Percentiles rank a stretch among this genome's conserved stretches.
phyloP scores from a whole-genome alignment of 2,888 invertebrate genomes.

The Eubasilissa splendida region DNA sequence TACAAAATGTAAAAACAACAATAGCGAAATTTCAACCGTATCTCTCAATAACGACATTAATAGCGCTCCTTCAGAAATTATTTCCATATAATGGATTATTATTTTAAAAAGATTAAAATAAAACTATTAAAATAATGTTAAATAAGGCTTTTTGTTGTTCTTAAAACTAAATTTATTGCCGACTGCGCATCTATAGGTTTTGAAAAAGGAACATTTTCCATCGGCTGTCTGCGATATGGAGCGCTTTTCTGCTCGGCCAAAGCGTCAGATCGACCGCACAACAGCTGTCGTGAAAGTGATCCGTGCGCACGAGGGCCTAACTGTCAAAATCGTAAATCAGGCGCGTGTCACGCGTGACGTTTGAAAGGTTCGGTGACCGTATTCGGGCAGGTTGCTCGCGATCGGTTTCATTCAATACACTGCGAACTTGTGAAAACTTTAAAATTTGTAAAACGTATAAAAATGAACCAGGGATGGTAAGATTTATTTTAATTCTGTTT shows the following conservation, averaged over 20 bases:
- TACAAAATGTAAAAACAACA: no score
- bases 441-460: background rate
- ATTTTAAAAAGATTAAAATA: background rate
- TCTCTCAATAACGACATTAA: background rate
- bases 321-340: constrained; percentile 57
- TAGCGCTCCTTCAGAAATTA: background rate
- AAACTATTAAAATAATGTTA: background rate
- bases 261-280: constrained; percentile 22
- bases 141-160: no score
- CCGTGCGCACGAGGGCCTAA: constrained; percentile 42
- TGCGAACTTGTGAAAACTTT: background rate
- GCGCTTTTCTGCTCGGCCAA: background rate
- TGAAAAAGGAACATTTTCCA: background rate
- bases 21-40: no score
- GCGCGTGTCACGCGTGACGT: constrained; percentile 50
- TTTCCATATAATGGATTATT: background rate
- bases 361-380: constrained; percentile 29
- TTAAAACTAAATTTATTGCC: background rate
- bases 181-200: background rate
- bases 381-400: constrained; percentile 38
- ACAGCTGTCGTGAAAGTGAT: constrained; percentile 46
- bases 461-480: background rate
- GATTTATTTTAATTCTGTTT: no score
- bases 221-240: constrained; percentile 8
- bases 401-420: background rate